Evolutionary conservation across 2,888 invertebrate genomes (phyloP).

Genomic region (Philaethria dido): DNA sequence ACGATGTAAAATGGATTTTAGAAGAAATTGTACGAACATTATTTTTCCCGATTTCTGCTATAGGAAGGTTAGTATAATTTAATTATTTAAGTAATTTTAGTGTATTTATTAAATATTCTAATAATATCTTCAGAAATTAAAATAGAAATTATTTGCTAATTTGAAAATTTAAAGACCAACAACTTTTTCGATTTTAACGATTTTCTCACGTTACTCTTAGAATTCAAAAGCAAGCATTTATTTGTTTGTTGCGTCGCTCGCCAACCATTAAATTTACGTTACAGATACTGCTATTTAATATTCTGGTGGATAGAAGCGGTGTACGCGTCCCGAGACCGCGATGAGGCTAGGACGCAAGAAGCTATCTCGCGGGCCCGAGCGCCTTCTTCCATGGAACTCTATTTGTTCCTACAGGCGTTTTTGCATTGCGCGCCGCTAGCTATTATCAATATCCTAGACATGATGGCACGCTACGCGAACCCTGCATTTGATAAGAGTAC

Average conservation of each 20-base stretch:
- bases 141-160: neutral
- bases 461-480: constrained; percentile 84
- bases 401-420: constrained; percentile 90
- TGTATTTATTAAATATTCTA: neutral
- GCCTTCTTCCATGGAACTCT: constrained; percentile 89
- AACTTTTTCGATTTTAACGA: neutral
- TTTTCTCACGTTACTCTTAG: constrained; percentile 1
- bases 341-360: constrained; percentile 84
- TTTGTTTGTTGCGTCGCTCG: constrained; percentile 16
- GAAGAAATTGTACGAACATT: constrained; percentile 78
- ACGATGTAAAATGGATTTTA: constrained; percentile 71
- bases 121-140: too few species aligned
- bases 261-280: constrained; percentile 36
- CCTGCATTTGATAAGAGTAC: constrained; percentile 87
- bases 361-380: constrained; percentile 84
- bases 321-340: constrained; percentile 75
- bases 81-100: neutral
- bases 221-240: constrained; percentile 5
- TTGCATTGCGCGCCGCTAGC: constrained; percentile 90
- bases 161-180: neutral
- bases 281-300: constrained; percentile 87
- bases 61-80: constrained; percentile 81
- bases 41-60: constrained; percentile 85
- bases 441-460: constrained; percentile 79
- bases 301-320: constrained; percentile 91